phyloP scores from a whole-genome alignment of 2,797 vertebrate genomes.

The Falco concolor region DNA sequence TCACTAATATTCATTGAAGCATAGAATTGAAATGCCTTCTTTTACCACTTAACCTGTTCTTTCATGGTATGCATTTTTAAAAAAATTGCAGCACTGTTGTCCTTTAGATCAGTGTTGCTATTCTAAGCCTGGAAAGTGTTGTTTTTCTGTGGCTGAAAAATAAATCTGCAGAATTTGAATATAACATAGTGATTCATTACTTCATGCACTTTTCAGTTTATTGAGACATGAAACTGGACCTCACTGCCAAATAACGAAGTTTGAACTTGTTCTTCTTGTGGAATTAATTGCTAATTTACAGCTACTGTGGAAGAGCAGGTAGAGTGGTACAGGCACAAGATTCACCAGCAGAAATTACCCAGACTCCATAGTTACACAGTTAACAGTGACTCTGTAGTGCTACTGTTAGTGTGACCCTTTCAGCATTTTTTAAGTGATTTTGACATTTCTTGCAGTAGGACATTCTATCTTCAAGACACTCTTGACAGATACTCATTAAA shows the following conservation, averaged over 20 bases:
- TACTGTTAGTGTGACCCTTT: background rate
- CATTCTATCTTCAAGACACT: background rate
- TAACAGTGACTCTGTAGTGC: background rate
- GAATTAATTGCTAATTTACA: constrained; percentile 52
- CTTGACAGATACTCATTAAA: background rate
- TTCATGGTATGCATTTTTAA: background rate
- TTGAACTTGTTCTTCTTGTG: constrained; percentile 40
- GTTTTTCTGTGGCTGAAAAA: constrained; percentile 38
- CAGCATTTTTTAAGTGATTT: constrained; percentile 14
- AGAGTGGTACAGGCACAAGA: background rate
- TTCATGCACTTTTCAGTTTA: constrained; percentile 33
- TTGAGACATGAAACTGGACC: constrained; percentile 23
- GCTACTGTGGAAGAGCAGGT: background rate
- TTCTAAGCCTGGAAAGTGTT: constrained; percentile 2
- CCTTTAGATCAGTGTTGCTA: constrained; percentile 27
- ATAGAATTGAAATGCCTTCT: constrained; percentile 35
- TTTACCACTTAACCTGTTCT: constrained; percentile 49
- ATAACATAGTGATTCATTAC: constrained; percentile 50
- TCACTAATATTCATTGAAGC: constrained; percentile 46
- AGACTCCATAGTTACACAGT: background rate
- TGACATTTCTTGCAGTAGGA: constrained; percentile 15
- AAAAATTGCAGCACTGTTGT: background rate
- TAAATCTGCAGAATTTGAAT: constrained; percentile 39
- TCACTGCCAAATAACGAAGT: constrained; percentile 10
- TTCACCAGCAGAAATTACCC: background rate